phyloP scores from a whole-genome alignment of 2,888 invertebrate genomes.

The Charanyca ferruginea region DNA sequence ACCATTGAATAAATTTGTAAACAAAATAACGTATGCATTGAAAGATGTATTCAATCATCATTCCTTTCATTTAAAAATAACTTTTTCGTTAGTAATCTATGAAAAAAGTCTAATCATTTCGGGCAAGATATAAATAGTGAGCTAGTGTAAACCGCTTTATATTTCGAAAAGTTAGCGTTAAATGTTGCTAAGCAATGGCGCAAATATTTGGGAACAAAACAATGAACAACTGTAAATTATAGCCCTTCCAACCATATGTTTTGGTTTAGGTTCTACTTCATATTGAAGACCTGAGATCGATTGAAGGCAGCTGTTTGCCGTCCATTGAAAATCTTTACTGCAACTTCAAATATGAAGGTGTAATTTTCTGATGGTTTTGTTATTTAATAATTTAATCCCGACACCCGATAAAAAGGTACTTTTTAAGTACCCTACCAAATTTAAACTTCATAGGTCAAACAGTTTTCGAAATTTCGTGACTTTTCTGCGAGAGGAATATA shows the following conservation, averaged over 20 bases:
- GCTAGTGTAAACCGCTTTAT: conserved; percentile 37
- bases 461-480: too few relatives aligned
- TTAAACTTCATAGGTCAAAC: too few relatives aligned
- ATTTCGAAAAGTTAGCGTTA: conserved; percentile 37
- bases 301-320: conserved; percentile 16
- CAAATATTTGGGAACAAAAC: conserved; percentile 31
- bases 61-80: conserved; percentile 15
- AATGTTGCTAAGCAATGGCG: conserved; percentile 13
- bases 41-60: conserved; percentile 29
- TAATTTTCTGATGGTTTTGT: too few relatives aligned
- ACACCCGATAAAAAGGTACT: not conserved
- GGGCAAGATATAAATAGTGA: conserved; percentile 26
- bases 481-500: too few relatives aligned
- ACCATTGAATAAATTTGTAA: conserved; percentile 32
- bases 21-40: conserved; percentile 37
- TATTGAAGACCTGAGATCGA: conserved; percentile 20
- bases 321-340: not conserved
- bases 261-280: conserved; percentile 3
- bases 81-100: conserved; percentile 3
- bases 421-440: too few relatives aligned
- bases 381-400: too few relatives aligned
- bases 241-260: conserved; percentile 4
- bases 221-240: conserved; percentile 30
- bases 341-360: not conserved
- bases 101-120: conserved; percentile 5